phyloP scores from a whole-genome alignment of 2,888 invertebrate genomes.

The Hemaris fuciformis region DNA sequence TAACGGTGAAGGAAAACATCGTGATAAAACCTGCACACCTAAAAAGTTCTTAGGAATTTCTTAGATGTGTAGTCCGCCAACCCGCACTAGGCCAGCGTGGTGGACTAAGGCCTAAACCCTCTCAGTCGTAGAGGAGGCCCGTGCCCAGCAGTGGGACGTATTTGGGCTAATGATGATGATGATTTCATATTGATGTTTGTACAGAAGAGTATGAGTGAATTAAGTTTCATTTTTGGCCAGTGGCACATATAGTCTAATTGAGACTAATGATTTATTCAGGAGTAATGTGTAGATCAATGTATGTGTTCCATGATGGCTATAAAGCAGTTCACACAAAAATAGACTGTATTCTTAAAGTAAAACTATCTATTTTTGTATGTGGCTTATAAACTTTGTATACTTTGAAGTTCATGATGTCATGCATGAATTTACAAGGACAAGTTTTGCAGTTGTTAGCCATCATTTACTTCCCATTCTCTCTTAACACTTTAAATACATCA shows the following conservation, averaged over 20 bases:
- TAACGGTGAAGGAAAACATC: too few species aligned
- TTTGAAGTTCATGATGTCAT: conserved; percentile 3
- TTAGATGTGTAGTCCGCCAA: too few species aligned
- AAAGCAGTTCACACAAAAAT: conserved; percentile 30
- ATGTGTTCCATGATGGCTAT: conserved; percentile 17
- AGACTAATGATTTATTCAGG: conserved; percentile 52
- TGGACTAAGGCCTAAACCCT: too few species aligned
- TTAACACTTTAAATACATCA: too few species aligned
- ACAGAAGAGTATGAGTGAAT: conserved; percentile 28
- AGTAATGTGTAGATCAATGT: conserved; percentile 34
- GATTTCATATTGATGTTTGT: background rate
- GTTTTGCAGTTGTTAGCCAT: too few species aligned
- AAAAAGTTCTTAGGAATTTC: too few species aligned
- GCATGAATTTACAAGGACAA: background rate
- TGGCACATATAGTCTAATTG: conserved; percentile 60
- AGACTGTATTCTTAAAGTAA: conserved; percentile 35
- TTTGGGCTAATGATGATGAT: too few species aligned
- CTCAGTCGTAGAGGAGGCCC: too few species aligned
- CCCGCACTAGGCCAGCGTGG: too few species aligned
- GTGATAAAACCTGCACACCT: too few species aligned
- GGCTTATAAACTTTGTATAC: background rate
- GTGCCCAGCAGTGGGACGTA: too few species aligned
- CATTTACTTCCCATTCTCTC: too few species aligned
- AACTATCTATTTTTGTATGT: background rate
- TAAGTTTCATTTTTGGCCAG: conserved; percentile 54